Conservation (phyloP, 1,140 invertebrate genomes). For the Bombus consobrinus region DNA sequence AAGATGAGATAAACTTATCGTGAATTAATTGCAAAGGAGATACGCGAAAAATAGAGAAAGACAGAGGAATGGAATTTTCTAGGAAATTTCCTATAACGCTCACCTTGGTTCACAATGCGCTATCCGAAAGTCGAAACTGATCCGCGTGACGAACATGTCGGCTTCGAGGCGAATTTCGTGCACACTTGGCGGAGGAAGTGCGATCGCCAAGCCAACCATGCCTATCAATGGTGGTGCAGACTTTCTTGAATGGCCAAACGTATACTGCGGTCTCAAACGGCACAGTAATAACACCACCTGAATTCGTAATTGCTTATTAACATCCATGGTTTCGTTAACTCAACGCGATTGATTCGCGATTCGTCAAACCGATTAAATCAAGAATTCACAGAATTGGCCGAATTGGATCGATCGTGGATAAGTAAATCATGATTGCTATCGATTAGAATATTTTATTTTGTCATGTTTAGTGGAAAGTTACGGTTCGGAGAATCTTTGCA, state of each 20-base stretch:
- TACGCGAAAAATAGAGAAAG: no score
- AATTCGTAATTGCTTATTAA: conserved; percentile 32
- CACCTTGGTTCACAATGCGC: conserved; percentile 98
- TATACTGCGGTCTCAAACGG: conserved; percentile 94
- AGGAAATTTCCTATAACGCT: conserved; percentile 65
- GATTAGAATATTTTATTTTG: neutral
- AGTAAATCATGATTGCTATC: neutral
- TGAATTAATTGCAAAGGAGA: neutral
- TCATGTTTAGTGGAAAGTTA: neutral
- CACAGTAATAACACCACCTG: conserved; percentile 97
- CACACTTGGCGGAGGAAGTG: conserved; percentile 96
- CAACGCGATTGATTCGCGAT: conserved; percentile 7
- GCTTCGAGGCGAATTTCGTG: conserved; percentile 97
- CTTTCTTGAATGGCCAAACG: conserved; percentile 94
- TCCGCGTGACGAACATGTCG: conserved; percentile 98
- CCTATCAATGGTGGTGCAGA: conserved; percentile 92
- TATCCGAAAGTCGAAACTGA: conserved; percentile 97
- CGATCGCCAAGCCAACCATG: conserved; percentile 97
- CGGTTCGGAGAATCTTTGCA: neutral
- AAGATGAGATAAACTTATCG: no score
- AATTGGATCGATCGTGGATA: neutral
- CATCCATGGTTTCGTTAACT: conserved; percentile 2
- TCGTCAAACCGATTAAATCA: neutral
- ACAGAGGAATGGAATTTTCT: no score
- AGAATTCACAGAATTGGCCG: neutral